These are phyloP conservation scores for Tenthredo distinguenda DNA, from an alignment of 2,888 invertebrate species.

Conservation along the genomic window DNA sequence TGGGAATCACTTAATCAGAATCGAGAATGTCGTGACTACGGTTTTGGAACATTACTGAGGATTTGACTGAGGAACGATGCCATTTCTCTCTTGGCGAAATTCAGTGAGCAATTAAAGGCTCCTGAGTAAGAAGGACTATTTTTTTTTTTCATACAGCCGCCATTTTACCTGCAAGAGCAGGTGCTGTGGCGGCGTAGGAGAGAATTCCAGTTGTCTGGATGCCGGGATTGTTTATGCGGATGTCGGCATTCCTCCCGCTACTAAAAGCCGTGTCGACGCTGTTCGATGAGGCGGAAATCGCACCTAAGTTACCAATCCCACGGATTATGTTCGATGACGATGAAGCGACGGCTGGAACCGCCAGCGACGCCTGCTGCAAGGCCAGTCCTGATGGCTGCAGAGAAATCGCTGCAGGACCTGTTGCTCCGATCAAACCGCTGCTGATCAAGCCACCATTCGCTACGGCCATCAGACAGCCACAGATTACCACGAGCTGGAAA, in stretches of 20 bases:
- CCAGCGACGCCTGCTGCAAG: slow-evolving; percentile 42
- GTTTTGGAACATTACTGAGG: not conserved
- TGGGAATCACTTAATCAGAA: not conserved
- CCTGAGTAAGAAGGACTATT: not conserved
- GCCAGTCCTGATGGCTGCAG: slow-evolving; percentile 57
- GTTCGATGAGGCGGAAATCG: slow-evolving; percentile 62
- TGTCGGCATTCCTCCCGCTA: slow-evolving; percentile 65
- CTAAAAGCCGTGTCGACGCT: slow-evolving; percentile 63
- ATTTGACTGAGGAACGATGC: not conserved
- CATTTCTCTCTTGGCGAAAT: not conserved
- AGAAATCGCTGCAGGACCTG: slow-evolving; percentile 59
- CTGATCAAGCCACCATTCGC: slow-evolving; percentile 68
- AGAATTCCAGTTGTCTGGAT: slow-evolving; percentile 58
- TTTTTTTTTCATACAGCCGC: not conserved
- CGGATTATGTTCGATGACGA: slow-evolving; percentile 63
- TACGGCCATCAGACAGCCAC: slow-evolving; percentile 68
- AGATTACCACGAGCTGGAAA: slow-evolving; percentile 64
- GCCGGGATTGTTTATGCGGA: slow-evolving; percentile 65
- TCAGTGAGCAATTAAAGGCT: not conserved
- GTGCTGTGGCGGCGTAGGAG: slow-evolving; percentile 57
- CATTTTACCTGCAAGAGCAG: slow-evolving; percentile 62
- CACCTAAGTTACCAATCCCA: slow-evolving; percentile 65
- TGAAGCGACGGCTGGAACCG: slow-evolving; percentile 60
- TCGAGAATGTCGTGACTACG: not conserved
- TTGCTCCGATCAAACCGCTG: slow-evolving; percentile 61